These are phyloP conservation scores for Hypsopygia costalis DNA, from an alignment of 2,888 invertebrate genomes.

Conservation along the genomic window DNA sequence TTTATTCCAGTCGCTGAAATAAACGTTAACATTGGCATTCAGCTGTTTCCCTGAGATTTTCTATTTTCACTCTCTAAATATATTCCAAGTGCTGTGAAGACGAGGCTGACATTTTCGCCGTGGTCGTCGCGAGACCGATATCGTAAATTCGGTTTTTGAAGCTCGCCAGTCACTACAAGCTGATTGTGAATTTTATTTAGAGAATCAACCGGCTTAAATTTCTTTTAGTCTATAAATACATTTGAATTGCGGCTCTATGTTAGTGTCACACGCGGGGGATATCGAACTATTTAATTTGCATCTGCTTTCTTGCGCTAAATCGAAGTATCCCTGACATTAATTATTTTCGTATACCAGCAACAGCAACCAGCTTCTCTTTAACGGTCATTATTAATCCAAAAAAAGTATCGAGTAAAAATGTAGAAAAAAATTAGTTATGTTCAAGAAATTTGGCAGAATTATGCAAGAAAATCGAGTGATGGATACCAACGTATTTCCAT, in stretches of 20 bases:
- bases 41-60: conserved; percentile 61
- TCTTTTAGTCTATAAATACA: conserved; percentile 3
- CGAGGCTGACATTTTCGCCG: conserved; percentile 59
- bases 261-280: not conserved
- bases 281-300: too few species aligned
- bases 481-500: too few species aligned
- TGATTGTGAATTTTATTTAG: conserved; percentile 15
- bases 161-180: conserved; percentile 20
- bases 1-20: conserved; percentile 53
- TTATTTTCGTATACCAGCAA: too few species aligned
- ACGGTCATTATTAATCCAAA: too few species aligned
- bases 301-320: too few species aligned
- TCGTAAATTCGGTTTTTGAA: conserved; percentile 34
- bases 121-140: conserved; percentile 33
- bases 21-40: conserved; percentile 73
- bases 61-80: conserved; percentile 65
- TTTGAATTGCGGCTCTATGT: not conserved
- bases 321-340: too few species aligned
- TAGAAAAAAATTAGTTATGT: too few species aligned
- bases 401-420: too few species aligned
- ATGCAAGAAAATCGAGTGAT: too few species aligned
- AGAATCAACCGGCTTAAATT: conserved; percentile 8
- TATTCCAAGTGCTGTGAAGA: conserved; percentile 45
- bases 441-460: too few species aligned
- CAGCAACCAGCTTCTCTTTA: too few species aligned